These are phyloP conservation scores for Conus betulinus DNA, from an alignment of 1,140 invertebrate genomes.

Conservation along the genomic window DNA sequence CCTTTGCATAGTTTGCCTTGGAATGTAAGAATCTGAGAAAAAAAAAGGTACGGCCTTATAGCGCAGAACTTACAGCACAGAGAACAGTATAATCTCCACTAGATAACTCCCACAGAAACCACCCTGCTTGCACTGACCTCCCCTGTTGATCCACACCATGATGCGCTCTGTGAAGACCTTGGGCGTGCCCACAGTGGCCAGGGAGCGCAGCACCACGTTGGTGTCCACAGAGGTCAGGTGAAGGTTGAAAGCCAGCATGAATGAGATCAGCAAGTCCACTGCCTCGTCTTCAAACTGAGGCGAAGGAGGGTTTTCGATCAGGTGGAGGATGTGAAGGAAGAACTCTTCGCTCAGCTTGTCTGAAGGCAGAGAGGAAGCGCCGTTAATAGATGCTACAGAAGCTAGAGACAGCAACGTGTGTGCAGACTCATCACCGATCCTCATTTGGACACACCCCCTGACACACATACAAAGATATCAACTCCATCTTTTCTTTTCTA, in stretches of 20 bases:
- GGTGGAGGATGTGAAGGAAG: constrained; percentile 85
- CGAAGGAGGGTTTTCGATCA: constrained; percentile 87
- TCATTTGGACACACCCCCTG: too few species aligned
- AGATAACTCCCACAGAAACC: background rate
- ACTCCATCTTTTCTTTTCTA: too few species aligned
- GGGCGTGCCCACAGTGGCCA: constrained; percentile 83
- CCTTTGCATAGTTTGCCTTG: too few species aligned
- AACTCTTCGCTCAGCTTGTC: constrained; percentile 88
- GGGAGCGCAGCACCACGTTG: constrained; percentile 86
- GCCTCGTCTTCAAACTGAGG: constrained; percentile 84
- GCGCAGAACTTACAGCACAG: background rate
- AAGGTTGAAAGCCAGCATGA: constrained; percentile 91
- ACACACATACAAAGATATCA: too few species aligned
- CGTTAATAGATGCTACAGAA: too few species aligned
- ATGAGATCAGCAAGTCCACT: constrained; percentile 87
- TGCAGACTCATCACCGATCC: too few species aligned
- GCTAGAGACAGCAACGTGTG: too few species aligned
- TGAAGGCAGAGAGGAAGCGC: constrained; percentile 63
- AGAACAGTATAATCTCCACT: background rate
- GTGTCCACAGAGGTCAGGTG: constrained; percentile 82
- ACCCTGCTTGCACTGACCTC: constrained; percentile 80
- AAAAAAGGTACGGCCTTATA: background rate
- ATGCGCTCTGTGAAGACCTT: constrained; percentile 94
- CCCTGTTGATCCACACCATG: constrained; percentile 89
- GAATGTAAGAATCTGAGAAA: too few species aligned